Conservation (phyloP, 2,113 vertebrate species). For the Anser brachyrhynchus region DNA sequence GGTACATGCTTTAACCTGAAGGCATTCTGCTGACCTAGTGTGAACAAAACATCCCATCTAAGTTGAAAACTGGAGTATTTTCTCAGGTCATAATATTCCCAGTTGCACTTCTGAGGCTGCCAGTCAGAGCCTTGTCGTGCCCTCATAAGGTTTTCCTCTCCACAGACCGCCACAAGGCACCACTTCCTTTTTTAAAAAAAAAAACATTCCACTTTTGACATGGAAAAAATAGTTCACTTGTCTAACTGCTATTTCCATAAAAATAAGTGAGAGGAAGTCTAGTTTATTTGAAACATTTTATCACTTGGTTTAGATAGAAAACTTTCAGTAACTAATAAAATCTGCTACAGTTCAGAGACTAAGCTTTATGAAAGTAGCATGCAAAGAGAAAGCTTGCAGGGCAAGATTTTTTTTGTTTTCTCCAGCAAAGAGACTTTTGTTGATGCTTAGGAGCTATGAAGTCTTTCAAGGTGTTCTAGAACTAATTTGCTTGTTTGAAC, state of each 20-base stretch:
- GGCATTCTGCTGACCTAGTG: background rate
- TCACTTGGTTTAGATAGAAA: background rate
- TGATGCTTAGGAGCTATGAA: background rate
- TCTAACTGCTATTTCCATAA: background rate
- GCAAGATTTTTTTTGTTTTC: background rate
- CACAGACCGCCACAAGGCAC: background rate
- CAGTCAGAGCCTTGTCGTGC: background rate
- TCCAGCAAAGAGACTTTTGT: background rate
- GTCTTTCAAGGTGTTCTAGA: background rate
- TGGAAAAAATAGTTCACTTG: background rate
- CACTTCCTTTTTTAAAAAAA: background rate
- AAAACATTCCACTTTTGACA: background rate
- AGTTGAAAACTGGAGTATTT: background rate
- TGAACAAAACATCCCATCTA: background rate
- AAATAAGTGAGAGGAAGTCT: background rate
- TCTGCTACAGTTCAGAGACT: background rate
- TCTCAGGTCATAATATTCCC: background rate
- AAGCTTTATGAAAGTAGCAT: background rate
- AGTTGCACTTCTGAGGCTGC: background rate
- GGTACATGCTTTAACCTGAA: constrained; percentile 67
- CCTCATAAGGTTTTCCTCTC: background rate
- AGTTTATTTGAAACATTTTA: background rate
- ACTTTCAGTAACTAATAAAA: background rate
- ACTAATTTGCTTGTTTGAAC: background rate
- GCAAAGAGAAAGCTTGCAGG: background rate